Conservation (phyloP, 2,797 vertebrate species). For the Sebastes umbrosus region DNA sequence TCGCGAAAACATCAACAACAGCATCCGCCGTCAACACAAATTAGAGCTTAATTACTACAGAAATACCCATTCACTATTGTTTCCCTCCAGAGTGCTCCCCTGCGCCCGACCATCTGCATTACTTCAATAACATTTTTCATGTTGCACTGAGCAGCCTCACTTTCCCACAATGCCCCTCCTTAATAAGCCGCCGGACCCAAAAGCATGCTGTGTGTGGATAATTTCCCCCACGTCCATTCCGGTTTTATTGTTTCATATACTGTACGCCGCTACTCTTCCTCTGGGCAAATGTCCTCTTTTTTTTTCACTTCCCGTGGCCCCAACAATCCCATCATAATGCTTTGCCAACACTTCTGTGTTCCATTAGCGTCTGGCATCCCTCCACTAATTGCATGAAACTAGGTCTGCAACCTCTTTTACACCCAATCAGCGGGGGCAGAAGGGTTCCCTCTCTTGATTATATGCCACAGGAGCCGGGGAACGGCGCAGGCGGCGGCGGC, state of each 20-base stretch:
- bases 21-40: constrained; percentile 72
- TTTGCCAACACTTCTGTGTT: constrained; percentile 71
- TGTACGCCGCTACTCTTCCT: constrained; percentile 52
- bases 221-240: constrained; percentile 61
- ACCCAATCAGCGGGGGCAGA: constrained; percentile 76
- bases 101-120: constrained; percentile 71
- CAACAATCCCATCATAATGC: constrained; percentile 61
- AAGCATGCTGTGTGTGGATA: constrained; percentile 49
- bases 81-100: constrained; percentile 55
- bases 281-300: constrained; percentile 55
- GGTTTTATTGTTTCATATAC: constrained; percentile 64
- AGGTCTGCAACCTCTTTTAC: constrained; percentile 78
- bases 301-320: constrained; percentile 46
- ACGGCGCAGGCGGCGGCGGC: not conserved
- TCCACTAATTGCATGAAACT: constrained; percentile 82
- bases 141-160: constrained; percentile 62
- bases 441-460: constrained; percentile 71
- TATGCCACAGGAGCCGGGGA: constrained; percentile 54
- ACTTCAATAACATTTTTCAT: constrained; percentile 76
- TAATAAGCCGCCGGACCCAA: constrained; percentile 44
- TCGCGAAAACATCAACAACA: constrained; percentile 52
- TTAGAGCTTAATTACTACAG: constrained; percentile 77
- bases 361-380: constrained; percentile 76
- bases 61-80: constrained; percentile 72
- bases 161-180: constrained; percentile 70